phyloP scores from a whole-genome alignment of 2,888 invertebrate species.

The Arge pagana region DNA sequence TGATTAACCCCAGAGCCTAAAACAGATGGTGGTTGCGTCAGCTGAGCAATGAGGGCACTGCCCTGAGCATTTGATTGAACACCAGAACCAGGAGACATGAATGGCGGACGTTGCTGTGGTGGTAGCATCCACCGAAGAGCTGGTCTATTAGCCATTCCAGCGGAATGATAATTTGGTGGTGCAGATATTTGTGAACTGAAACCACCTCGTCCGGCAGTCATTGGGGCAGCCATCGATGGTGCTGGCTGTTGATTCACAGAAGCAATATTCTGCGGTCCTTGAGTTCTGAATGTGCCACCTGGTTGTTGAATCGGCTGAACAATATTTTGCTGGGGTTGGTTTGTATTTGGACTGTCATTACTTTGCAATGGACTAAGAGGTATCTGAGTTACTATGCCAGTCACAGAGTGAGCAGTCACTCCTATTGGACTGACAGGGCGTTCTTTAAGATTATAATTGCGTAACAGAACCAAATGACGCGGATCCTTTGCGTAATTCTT shows the following conservation, averaged over 20 bases:
- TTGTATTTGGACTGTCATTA: slow-evolving; percentile 63
- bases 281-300: slow-evolving; percentile 55
- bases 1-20: slow-evolving; percentile 59
- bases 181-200: slow-evolving; percentile 55
- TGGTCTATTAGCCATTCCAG: slow-evolving; percentile 42
- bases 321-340: slow-evolving; percentile 52
- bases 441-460: slow-evolving; percentile 64
- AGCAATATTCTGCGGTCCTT: slow-evolving; percentile 47
- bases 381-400: slow-evolving; percentile 54
- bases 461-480: slow-evolving; percentile 73
- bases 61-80: slow-evolving; percentile 54
- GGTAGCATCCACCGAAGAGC: slow-evolving; percentile 43
- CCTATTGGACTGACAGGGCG: slow-evolving; percentile 70
- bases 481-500: slow-evolving; percentile 93
- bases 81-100: slow-evolving; percentile 43
- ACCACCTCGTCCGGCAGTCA: slow-evolving; percentile 50
- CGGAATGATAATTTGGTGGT: slow-evolving; percentile 61
- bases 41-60: slow-evolving; percentile 65
- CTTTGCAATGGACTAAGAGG: slow-evolving; percentile 62
- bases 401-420: slow-evolving; percentile 59
- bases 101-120: slow-evolving; percentile 40
- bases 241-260: slow-evolving; percentile 46
- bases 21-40: slow-evolving; percentile 63
- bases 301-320: slow-evolving; percentile 47
- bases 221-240: slow-evolving; percentile 40